Evolutionary conservation across 1,140 invertebrate species (phyloP).

Genomic region (Battus philenor): DNA sequence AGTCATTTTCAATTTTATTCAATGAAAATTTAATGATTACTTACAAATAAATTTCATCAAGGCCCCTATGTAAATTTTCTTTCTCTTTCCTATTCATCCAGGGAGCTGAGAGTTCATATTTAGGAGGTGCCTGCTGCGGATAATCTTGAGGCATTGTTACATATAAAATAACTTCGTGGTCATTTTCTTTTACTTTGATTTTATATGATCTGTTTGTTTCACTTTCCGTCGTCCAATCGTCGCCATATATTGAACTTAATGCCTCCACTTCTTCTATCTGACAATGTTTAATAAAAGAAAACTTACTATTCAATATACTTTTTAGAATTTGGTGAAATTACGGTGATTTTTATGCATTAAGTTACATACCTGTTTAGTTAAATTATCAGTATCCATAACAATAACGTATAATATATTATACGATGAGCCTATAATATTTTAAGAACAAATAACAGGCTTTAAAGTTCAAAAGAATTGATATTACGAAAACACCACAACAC

Average conservation of each 20-base stretch:
- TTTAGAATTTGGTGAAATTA: no score
- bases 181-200: conserved; percentile 74
- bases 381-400: conserved; percentile 46
- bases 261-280: conserved; percentile 86
- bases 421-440: conserved; percentile 3
- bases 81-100: conserved; percentile 79
- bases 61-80: conserved; percentile 69
- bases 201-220: conserved; percentile 75
- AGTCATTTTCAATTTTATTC: no score
- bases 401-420: no score
- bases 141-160: conserved; percentile 80
- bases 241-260: conserved; percentile 84
- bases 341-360: conserved; percentile 3
- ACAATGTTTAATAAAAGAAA: conserved; percentile 8
- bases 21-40: no score
- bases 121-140: conserved; percentile 80
- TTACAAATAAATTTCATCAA: conserved; percentile 84
- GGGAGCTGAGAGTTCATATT: conserved; percentile 84
- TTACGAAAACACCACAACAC: no score
- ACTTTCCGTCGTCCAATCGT: conserved; percentile 82
- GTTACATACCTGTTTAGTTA: conserved; percentile 46
- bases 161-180: conserved; percentile 75
- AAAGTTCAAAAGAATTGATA: no score
- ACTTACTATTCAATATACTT: conserved; percentile 3
- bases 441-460: not conserved